These are phyloP conservation scores for Amphimedon queenslandica DNA, from an alignment of 37 sponge, comb jelly and placozoan species.

Conservation along the genomic window DNA sequence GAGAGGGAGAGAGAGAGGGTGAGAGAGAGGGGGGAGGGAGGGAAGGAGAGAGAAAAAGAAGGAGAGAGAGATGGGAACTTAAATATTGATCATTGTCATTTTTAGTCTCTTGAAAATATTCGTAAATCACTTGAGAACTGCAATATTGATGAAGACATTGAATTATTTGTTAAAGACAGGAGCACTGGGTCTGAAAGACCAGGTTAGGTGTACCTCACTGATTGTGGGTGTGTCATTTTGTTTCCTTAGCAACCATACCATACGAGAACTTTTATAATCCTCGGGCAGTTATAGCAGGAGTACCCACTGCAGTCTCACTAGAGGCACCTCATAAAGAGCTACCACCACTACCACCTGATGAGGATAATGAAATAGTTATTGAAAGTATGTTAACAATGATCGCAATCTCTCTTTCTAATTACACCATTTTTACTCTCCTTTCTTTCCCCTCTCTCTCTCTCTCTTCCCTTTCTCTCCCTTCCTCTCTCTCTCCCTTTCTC, in stretches of 20 bases:
- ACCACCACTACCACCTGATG: background rate
- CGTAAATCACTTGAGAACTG: conserved; percentile 65
- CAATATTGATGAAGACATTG: conserved; percentile 83
- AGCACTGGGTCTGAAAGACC: conserved; percentile 71
- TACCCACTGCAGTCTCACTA: background rate
- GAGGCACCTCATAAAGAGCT: conserved; percentile 3
- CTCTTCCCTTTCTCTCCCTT: no score
- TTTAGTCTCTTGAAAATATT: background rate
- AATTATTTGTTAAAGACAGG: conserved; percentile 72
- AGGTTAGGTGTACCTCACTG: conserved; percentile 16
- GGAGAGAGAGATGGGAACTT: background rate
- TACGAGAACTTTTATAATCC: conserved; percentile 83
- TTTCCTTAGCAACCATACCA: conserved; percentile 24
- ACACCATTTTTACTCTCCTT: no score
- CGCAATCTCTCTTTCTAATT: no score
- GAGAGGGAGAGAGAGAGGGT: background rate
- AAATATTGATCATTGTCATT: background rate
- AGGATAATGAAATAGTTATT: background rate
- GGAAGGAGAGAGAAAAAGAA: background rate
- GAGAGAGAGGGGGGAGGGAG: background rate
- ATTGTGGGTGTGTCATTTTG: background rate
- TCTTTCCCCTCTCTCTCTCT: no score
- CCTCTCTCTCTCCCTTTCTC: no score
- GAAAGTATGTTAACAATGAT: no score
- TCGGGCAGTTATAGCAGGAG: no score